Evolutionary conservation across 2,113 vertebrate species (phyloP).

Genomic region (Pholis gunnellus): DNA sequence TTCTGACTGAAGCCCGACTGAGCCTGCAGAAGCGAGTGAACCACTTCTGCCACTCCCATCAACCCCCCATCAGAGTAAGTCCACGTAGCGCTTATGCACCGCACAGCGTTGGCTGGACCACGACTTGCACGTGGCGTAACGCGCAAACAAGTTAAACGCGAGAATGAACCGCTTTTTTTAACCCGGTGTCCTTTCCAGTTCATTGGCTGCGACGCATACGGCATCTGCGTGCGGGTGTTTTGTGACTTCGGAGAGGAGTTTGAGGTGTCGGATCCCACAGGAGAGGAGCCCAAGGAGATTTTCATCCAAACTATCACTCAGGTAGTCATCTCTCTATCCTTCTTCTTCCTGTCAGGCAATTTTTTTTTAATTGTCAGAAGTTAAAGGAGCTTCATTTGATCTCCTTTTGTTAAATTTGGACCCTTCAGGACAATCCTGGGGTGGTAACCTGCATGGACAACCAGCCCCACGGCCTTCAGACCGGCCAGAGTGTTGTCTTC

Average conservation of each 20-base stretch:
- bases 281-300: conserved; percentile 96
- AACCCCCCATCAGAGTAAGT: conserved; percentile 93
- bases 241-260: conserved; percentile 98
- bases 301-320: conserved; percentile 97
- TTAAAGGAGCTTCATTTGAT: neutral
- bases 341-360: too few species aligned
- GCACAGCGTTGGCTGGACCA: too few species aligned
- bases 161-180: neutral
- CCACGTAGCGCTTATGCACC: neutral
- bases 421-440: conserved; percentile 86
- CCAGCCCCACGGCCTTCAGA: conserved; percentile 93
- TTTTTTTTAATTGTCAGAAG: neutral
- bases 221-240: conserved; percentile 94
- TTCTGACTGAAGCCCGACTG: conserved; percentile 91
- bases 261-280: conserved; percentile 95
- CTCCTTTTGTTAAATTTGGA: neutral
- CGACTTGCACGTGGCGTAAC: too few species aligned
- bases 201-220: conserved; percentile 91
- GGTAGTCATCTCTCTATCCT: conserved; percentile 75
- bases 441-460: conserved; percentile 97
- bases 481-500: conserved; percentile 92
- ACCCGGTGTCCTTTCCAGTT: conserved; percentile 84
- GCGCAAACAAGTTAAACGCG: conserved; percentile 4
- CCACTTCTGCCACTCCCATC: conserved; percentile 91
- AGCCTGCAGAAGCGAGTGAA: conserved; percentile 91